A percentile compares a stretch with the other conserved stretches of the same genome.
phyloP scores from a whole-genome alignment of 2,888 invertebrate genomes.

The Brassicogethes aeneus region DNA sequence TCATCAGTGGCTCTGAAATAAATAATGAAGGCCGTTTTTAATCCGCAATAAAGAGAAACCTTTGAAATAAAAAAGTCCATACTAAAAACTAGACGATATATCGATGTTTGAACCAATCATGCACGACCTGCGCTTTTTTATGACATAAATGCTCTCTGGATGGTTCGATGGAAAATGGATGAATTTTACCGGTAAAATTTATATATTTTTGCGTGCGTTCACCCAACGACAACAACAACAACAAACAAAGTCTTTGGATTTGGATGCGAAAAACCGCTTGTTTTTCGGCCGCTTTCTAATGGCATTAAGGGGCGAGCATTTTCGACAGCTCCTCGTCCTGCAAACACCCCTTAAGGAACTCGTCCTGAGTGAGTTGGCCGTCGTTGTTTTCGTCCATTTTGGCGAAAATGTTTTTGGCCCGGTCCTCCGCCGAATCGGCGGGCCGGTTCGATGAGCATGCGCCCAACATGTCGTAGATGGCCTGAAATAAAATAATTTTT shows the following conservation, averaged over 20 bases:
- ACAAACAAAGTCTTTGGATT: background rate
- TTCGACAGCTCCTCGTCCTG: conserved; percentile 93
- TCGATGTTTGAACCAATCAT: conserved; percentile 14
- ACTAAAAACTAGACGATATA: background rate
- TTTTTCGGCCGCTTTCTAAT: no score
- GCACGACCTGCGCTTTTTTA: conserved; percentile 7
- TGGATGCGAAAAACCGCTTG: background rate
- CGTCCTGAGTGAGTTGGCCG: conserved; percentile 94
- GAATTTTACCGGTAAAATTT: background rate
- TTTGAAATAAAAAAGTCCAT: background rate
- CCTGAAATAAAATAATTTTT: conserved; percentile 58
- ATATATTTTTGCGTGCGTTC: background rate
- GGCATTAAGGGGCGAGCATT: conserved; percentile 83
- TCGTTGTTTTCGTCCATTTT: conserved; percentile 99
- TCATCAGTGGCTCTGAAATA: no score
- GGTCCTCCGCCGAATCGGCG: conserved; percentile 92
- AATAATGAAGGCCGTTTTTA: conserved; percentile 12
- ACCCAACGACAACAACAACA: no score
- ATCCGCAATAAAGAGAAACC: conserved; percentile 14
- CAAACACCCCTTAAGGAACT: conserved; percentile 95
- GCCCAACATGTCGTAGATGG: conserved; percentile 99
- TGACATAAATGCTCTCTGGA: background rate
- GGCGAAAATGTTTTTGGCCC: conserved; percentile 97
- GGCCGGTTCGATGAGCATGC: conserved; percentile 93
- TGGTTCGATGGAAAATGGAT: background rate